phyloP scores from a whole-genome alignment of 2,113 vertebrate genomes.

The Podarcis muralis region DNA sequence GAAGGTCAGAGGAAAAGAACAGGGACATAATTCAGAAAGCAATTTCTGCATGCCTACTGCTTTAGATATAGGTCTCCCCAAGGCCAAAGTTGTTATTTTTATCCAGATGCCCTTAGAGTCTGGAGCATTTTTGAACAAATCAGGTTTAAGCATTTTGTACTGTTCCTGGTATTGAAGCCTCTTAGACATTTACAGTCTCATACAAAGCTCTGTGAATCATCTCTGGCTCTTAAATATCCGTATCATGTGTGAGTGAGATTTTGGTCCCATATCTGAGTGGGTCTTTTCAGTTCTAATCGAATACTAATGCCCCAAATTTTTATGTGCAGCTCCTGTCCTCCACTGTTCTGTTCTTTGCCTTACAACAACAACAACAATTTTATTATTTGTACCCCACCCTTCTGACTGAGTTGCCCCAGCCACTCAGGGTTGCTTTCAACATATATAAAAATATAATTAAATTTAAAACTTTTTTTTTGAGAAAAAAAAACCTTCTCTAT shows the following conservation, averaged over 20 bases:
- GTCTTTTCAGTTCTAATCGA: neutral
- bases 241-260: neutral
- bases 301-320: neutral
- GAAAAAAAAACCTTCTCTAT: too few species aligned
- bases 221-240: neutral
- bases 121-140: neutral
- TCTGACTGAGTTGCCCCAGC: too few species aligned
- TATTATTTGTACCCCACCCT: too few species aligned
- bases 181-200: neutral
- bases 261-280: neutral
- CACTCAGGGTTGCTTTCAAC: too few species aligned
- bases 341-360: neutral
- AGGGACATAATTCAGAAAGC: neutral
- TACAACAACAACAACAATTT: too few species aligned
- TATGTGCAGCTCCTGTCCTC: neutral
- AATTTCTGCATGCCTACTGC: neutral
- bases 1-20: constrained; percentile 4
- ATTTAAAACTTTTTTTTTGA: too few species aligned
- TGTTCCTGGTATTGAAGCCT: neutral
- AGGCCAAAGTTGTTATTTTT: constrained; percentile 8
- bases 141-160: neutral
- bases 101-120: neutral
- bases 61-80: neutral
- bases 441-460: too few species aligned
- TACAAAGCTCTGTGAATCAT: neutral